Evolutionary conservation across 2,113 vertebrate species (phyloP).

Genomic region (Ictidomys tridecemlineatus): DNA sequence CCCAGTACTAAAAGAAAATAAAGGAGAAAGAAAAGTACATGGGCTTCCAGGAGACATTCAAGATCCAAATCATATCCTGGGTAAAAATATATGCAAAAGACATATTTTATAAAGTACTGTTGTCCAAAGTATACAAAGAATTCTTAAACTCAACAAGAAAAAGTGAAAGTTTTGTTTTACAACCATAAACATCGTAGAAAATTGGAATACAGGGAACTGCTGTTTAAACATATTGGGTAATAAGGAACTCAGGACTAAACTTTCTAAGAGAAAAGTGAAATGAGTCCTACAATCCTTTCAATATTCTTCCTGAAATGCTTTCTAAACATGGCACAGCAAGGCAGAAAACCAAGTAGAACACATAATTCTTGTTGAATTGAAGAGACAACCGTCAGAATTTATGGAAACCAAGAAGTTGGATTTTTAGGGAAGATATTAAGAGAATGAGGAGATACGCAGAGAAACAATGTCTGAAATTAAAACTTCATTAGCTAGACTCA

Average conservation of each 20-base stretch:
- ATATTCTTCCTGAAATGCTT: background rate
- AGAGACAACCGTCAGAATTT: background rate
- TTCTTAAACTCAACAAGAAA: no score
- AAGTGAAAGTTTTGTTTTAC: no score
- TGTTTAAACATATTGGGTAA: background rate
- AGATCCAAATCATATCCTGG: background rate
- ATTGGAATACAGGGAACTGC: background rate
- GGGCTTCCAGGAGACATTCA: no score
- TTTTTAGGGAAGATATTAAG: background rate
- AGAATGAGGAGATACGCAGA: background rate
- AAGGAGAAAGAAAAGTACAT: no score
- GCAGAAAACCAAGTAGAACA: background rate
- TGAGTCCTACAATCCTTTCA: background rate
- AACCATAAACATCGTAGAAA: background rate
- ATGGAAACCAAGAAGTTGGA: background rate
- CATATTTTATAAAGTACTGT: background rate
- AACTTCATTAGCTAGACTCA: background rate
- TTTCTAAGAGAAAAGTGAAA: background rate
- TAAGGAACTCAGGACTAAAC: background rate
- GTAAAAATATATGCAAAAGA: background rate
- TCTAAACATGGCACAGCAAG: background rate
- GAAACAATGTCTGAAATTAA: background rate
- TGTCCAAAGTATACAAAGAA: no score
- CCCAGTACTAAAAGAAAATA: no score
- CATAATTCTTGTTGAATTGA: background rate